Percentiles rank a stretch among this genome's conserved stretches.
Conservation (phyloP, 2,113 vertebrate genomes). For the Carollia perspicillata region DNA sequence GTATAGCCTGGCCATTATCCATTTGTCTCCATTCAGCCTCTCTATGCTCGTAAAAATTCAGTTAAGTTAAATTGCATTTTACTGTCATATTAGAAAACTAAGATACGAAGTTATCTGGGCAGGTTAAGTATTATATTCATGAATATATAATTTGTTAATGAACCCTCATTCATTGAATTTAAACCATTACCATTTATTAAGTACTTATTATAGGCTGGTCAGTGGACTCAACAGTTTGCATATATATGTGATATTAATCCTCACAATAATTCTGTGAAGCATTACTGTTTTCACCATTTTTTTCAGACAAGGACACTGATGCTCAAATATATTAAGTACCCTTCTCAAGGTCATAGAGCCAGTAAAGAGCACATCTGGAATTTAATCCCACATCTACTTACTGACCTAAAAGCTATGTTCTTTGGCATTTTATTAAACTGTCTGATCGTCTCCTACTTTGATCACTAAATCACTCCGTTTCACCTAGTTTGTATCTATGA, state of each 20-base stretch:
- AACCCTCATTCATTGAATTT: background rate
- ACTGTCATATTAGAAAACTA: background rate
- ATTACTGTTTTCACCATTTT: background rate
- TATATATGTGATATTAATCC: background rate
- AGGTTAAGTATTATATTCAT: background rate
- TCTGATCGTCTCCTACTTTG: background rate
- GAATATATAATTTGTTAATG: background rate
- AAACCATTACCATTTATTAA: background rate
- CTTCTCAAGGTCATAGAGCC: background rate
- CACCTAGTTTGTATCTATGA: background rate
- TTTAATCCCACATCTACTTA: background rate
- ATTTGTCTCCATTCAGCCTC: background rate
- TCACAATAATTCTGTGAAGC: background rate
- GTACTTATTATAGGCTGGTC: background rate
- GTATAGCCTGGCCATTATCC: background rate
- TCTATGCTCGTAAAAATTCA: background rate
- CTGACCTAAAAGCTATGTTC: conserved; percentile 22
- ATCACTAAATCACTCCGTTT: background rate
- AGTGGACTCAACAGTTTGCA: background rate
- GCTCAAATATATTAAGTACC: background rate
- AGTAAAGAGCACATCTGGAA: background rate
- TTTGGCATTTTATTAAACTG: background rate
- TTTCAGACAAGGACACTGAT: background rate
- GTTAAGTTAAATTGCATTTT: conserved; percentile 11
- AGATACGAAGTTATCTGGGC: background rate